Evolutionary conservation across 1,140 invertebrate species (phyloP).

Genomic region (Trichonephila clavipes): DNA sequence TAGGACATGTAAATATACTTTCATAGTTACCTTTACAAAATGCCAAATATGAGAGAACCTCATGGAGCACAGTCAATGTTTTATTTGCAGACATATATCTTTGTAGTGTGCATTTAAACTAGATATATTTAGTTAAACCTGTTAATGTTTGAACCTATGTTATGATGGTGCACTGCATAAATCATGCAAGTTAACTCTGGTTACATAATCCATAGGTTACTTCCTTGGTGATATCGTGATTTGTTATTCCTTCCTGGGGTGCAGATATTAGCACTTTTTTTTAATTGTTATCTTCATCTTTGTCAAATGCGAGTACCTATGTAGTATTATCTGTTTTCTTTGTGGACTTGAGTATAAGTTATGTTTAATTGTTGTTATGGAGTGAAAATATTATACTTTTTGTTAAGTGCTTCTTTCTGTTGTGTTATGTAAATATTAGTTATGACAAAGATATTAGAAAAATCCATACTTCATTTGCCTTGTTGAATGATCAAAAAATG

Average conservation of each 20-base stretch:
- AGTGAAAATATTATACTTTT: constrained; percentile 58
- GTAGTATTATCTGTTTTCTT: constrained; percentile 71
- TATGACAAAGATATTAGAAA: background rate
- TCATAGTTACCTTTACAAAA: constrained; percentile 76
- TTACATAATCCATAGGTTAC: constrained; percentile 48
- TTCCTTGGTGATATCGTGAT: constrained; percentile 48
- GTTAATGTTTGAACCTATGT: constrained; percentile 71
- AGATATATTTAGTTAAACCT: constrained; percentile 70
- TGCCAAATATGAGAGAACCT: constrained; percentile 76
- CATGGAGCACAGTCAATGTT: constrained; percentile 74
- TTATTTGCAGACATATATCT: constrained; percentile 70
- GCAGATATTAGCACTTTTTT: constrained; percentile 9
- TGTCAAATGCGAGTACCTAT: constrained; percentile 35
- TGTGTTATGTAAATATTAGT: constrained; percentile 21
- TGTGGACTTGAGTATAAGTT: constrained; percentile 36
- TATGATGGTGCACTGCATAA: constrained; percentile 59
- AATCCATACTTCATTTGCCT: constrained; percentile 52
- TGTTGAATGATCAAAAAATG: constrained; percentile 56
- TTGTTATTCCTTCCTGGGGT: constrained; percentile 58
- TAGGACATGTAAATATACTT: constrained; percentile 75
- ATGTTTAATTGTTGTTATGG: constrained; percentile 53
- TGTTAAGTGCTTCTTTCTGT: constrained; percentile 61
- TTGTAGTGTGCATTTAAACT: constrained; percentile 74
- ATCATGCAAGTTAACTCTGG: constrained; percentile 39
- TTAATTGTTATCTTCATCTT: constrained; percentile 39